Conservation (phyloP, 37 sponge, comb jelly and placozoan genomes). For the Ianthella basta region DNA sequence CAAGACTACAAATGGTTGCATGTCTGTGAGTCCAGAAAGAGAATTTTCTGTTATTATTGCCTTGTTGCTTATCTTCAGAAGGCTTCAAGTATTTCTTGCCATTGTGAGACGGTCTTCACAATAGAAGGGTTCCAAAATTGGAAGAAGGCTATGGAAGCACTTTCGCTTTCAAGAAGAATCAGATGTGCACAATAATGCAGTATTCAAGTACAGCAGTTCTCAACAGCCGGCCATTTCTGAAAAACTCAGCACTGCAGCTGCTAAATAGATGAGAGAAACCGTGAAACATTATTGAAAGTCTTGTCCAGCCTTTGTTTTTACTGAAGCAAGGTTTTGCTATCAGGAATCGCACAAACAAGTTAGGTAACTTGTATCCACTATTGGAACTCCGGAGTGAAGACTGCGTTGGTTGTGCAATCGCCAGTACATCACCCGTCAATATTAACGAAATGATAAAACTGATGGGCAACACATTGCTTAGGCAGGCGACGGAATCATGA, state of each 20-base stretch:
- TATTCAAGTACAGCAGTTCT: conserved; percentile 13
- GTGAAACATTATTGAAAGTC: conserved; percentile 12
- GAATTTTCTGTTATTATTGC: conserved; percentile 22
- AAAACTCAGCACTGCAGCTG: conserved; percentile 17
- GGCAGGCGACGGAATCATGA: neutral
- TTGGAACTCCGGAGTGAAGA: conserved; percentile 31
- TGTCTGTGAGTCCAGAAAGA: conserved; percentile 26
- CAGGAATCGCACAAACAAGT: neutral
- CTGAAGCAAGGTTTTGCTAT: neutral
- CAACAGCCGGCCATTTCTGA: neutral
- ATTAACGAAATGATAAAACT: conserved; percentile 18
- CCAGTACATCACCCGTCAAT: conserved; percentile 19
- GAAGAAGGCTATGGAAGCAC: conserved; percentile 24
- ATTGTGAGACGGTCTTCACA: conserved; percentile 23
- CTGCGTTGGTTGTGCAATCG: neutral
- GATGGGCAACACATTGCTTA: conserved; percentile 20
- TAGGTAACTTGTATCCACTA: neutral
- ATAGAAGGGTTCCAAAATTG: conserved; percentile 30
- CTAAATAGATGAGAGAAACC: neutral
- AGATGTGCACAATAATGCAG: conserved; percentile 11
- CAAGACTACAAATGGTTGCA: conserved; percentile 19
- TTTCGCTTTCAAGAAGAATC: conserved; percentile 10
- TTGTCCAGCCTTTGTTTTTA: conserved; percentile 6
- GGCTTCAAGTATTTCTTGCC: neutral
- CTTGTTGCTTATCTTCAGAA: neutral